Base-by-base conservation (phyloP, 2,888 invertebrate genomes). In the Epsilonema sp. region DNA sequence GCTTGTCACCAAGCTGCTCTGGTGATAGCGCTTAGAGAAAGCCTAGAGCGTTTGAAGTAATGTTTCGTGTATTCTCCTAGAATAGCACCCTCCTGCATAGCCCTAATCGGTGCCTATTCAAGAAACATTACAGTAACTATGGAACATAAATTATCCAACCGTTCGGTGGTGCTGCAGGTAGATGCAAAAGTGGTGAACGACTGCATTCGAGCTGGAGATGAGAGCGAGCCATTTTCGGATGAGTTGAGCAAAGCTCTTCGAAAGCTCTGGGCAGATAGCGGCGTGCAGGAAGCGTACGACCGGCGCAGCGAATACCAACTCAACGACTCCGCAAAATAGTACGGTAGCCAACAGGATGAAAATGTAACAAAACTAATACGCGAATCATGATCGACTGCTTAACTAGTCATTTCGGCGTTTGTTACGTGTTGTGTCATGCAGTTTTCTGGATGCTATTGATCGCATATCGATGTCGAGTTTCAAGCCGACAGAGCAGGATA, bases 401-500 rank as follows among this genome's bases (percentile, higher is more conserved):
- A n/a, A n/a, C n/a, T n/a, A n/a, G n/a, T n/a, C n/a, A n/a, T n/a
- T n/a, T n/a, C n/a, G n/a, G n/a, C n/a, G n/a, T n/a, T n/a, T n/a
- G n/a, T n/a, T 31, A 31, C 16, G 16, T 31, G 16, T 31, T 39
- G n/a, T 39, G 5, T 16, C 26, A 21, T 55, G 41, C 49, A 61
- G 61, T 49, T 62, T 62, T 46, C 53, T 62, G 38, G 51, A 53
- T 2, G 52, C 52, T 11, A 49, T 62, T 13, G 61, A 61, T 19
- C 53, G 62, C 25, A 59, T 59, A 26, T 45, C 54, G 5, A 24
- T 45, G 4, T 50, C 55, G 3, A 56, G 60, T 37, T 62, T 60
- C 48, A 49, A 47, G 19, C 60, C 62, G 2, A 58, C 60, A 1
- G 62, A 62, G 37, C 61, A 62, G 44, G 62, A 62, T 49, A 62